Base-by-base conservation (phyloP, 1,140 invertebrate genomes). In the Drosophila kikkawai region DNA sequence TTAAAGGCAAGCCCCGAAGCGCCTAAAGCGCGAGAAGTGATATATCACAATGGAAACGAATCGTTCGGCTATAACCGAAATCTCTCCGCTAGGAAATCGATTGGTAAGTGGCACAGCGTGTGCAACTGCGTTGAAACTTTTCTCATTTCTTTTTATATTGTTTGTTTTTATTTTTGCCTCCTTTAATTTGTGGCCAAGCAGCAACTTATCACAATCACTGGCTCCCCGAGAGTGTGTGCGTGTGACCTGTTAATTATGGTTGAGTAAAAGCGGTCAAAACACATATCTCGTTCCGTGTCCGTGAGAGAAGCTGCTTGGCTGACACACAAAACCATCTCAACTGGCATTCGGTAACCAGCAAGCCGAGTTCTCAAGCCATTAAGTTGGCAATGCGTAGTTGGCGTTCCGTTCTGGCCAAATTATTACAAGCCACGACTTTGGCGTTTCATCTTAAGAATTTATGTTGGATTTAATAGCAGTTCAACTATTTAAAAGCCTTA, bases 161-260 rank as follows among this genome's bases (percentile, higher is more conserved):
- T 22, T 3, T 37, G 9, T 37, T 39, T 60, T 48, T 58, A 39
- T 56, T 34, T 65, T 26, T 5, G 13, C 2, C 53, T 39, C 36
- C 13, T 55, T 64, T 58, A 76, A 15, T 58, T 41, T 60, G 45
- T 39, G 57, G 42, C 47, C 48, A 59, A 26, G 13, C 47, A 48
- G 50, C 47, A 69, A 61, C 42, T 69, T 61, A 77, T 75, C 65
- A 41, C 34, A 55, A 39, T 39, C 53, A n/a, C 19, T n/a, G 53
- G 11, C 4, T 50, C 47, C 47, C n/a, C 59, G 42, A 36, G 17
- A 50, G 32, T 13, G 41, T 37, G 76, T 87, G 84, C 85, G 85
- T 84, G 85, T 73, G 85, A 88, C 69, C 84, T 79, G 42, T 84
- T 88, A 88, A 90, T 88, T 81, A 90, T 79, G 84, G 60, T 80